phyloP scores from a whole-genome alignment of 2,797 vertebrate species.

The Enteromius thamalakanensis region DNA sequence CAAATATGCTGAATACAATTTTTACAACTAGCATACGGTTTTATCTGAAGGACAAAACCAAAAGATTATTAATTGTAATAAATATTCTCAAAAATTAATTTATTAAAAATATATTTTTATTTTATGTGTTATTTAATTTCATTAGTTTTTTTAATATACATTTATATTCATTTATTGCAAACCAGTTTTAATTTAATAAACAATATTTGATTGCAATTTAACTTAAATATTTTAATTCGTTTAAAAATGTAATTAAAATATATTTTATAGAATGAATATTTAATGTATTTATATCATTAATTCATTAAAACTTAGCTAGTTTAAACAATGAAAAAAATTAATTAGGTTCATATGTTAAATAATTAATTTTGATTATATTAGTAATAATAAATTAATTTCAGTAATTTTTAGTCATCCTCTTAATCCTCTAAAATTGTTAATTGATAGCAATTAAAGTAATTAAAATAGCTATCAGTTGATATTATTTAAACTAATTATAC shows the following conservation, averaged over 20 bases:
- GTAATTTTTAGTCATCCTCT: background rate
- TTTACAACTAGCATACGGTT: too few species aligned
- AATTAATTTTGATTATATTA: background rate
- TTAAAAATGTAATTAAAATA: background rate
- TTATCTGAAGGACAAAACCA: too few species aligned
- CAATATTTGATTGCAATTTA: background rate
- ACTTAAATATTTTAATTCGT: background rate
- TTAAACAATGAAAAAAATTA: background rate
- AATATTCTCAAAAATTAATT: background rate
- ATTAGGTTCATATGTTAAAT: background rate
- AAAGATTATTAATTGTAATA: background rate
- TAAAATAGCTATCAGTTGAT: too few species aligned
- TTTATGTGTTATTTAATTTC: background rate
- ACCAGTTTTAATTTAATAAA: background rate
- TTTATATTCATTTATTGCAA: background rate
- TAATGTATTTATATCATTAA: background rate
- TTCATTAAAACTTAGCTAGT: background rate
- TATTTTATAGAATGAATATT: background rate
- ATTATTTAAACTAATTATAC: background rate
- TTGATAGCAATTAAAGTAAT: background rate
- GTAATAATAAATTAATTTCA: background rate
- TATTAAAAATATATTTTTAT: background rate
- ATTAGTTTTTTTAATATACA: background rate
- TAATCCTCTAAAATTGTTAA: background rate
- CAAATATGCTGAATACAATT: too few species aligned